A percentile compares a stretch with the other conserved stretches of the same genome.
Evolutionary conservation across 2,888 invertebrate genomes (phyloP).

Genomic region (Spisula subtruncata): DNA sequence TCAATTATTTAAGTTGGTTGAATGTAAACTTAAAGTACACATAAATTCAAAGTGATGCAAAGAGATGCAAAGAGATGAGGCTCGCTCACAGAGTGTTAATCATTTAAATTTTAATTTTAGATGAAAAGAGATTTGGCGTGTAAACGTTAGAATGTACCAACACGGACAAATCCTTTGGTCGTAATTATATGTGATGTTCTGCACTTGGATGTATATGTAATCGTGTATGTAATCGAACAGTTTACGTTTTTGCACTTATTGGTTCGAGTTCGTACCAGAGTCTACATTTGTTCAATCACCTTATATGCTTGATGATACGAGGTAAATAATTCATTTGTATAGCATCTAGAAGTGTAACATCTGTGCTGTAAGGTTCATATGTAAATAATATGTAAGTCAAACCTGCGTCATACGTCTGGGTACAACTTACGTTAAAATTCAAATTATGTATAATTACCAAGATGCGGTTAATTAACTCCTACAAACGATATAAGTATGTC

Average conservation of each 20-base stretch:
- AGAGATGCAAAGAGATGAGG: not conserved
- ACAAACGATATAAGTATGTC: no score
- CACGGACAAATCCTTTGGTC: not conserved
- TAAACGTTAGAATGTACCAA: not conserved
- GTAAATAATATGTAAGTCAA: not conserved
- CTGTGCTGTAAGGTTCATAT: not conserved
- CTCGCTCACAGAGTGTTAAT: not conserved
- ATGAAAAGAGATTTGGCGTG: not conserved
- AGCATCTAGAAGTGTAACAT: not conserved
- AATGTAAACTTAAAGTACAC: not conserved
- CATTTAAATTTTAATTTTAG: constrained; percentile 7
- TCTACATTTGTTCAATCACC: not conserved
- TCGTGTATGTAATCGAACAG: not conserved
- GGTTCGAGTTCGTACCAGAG: not conserved
- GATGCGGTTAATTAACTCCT: no score
- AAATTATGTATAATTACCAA: no score
- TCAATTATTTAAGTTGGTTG: not conserved
- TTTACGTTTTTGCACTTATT: constrained; percentile 1
- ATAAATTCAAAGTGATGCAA: not conserved
- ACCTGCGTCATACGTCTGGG: no score
- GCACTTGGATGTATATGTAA: not conserved
- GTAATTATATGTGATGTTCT: constrained; percentile 1
- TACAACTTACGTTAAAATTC: no score
- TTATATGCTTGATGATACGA: not conserved
- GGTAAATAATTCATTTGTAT: constrained; percentile 9